These are phyloP conservation scores for Protophormia terraenovae DNA, from an alignment of 2,888 invertebrate species.

Conservation along the genomic window DNA sequence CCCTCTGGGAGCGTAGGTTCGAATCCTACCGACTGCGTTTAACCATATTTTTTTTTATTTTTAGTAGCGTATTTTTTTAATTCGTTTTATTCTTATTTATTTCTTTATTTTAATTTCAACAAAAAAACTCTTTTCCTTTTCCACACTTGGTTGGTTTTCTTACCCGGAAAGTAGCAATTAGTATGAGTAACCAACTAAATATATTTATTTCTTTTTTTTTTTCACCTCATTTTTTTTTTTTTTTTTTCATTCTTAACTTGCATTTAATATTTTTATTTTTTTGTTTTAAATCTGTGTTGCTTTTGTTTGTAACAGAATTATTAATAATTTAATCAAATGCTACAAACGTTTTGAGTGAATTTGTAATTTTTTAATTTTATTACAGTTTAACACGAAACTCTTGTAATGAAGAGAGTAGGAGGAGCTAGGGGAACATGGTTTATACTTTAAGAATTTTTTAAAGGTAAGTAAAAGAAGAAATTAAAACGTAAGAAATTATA, in stretches of 20 bases:
- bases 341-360: conserved; percentile 53
- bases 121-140: conserved; percentile 27
- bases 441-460: not conserved
- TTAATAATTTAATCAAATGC: conserved; percentile 62
- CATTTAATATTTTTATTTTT: conserved; percentile 2
- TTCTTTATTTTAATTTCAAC: not conserved
- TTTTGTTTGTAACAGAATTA: too few species aligned
- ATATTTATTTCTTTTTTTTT: not conserved
- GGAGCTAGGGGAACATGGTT: not conserved
- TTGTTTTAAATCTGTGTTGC: too few species aligned
- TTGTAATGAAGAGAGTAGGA: not conserved
- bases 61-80: too few species aligned
- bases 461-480: too few species aligned
- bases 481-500: too few species aligned
- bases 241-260: not conserved
- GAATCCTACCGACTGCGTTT: conserved; percentile 81
- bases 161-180: conserved; percentile 63
- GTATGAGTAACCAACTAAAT: conserved; percentile 38
- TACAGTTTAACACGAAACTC: conserved; percentile 36
- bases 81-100: not conserved
- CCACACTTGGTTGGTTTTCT: conserved; percentile 58
- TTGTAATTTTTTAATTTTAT: conserved; percentile 52
- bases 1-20: conserved; percentile 82
- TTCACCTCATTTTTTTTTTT: not conserved
- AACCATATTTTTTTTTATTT: not conserved